Base-by-base conservation (phyloP, 2,113 vertebrate genomes). In the Thalassarche chlororhynchos region DNA sequence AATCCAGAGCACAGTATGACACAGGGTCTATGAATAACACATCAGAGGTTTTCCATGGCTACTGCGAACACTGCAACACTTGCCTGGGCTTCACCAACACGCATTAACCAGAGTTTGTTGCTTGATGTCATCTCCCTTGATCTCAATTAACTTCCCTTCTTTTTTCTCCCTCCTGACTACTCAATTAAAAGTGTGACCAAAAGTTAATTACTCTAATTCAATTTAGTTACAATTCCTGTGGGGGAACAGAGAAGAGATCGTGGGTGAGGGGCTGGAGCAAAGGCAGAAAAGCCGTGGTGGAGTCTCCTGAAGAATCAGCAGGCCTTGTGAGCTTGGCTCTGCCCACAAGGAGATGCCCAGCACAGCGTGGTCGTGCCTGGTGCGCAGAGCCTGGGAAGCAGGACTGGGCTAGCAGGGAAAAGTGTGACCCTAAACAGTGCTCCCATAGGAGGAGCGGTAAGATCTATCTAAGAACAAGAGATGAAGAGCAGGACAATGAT, bases 201-300 rank as follows among this genome's bases (percentile, higher is more conserved):
- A 87, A 93, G 84, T 95, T 97, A 97, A 97, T 96, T 92, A 95
- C 69, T 82, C 31, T 84, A 76, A 97, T 96, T 92, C 91, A 94
- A 96, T 97, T 83, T 72, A 93, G 65, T 40, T 78, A 18, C 55
- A 62, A 8, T 68, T 91, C 93, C 81, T 60, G 87, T 4, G 46
- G 7, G 61, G 57, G 20, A 68, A 52, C 2, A 61, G 84, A 8
- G 54, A 76, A 23, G 11, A 62, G 62, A 89, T 70, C 0, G 1
- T 21, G 64, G 79, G 14, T 75, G 92, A 94, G 32, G 65, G 26
- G 49, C 40, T 69, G 71, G 34, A 55, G 49, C 26, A 34, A 31
- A 80, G 75, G 65, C 74, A 85, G 69, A 20, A 44, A n/a, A 75
- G 60, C 58, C 24, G 16, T 10, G 68, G 36, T 36, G 20, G 71